Conservation (phyloP, 2,797 vertebrate genomes). For the Manis pentadactyla region DNA sequence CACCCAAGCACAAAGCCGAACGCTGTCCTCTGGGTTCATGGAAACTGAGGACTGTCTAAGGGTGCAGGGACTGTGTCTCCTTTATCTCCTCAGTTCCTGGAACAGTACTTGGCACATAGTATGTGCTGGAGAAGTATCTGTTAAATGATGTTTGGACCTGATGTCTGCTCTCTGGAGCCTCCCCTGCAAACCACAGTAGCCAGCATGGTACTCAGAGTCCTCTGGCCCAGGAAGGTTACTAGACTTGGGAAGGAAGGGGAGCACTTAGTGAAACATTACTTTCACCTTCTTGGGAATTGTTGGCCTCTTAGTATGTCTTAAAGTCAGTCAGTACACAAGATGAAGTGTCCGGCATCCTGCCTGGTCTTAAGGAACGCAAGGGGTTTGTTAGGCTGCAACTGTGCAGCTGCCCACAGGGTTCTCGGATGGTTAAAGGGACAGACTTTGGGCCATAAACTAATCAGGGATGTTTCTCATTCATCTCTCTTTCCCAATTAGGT, state of each 20-base stretch:
- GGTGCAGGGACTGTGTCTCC: not conserved
- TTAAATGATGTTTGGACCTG: not conserved
- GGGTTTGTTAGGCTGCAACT: not conserved
- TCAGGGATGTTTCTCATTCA: not conserved
- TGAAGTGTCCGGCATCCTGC: not conserved
- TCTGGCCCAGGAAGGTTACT: not conserved
- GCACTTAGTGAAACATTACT: not conserved
- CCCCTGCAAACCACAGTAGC: not conserved
- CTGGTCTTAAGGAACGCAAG: not conserved
- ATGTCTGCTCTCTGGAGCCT: not conserved
- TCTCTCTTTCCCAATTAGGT: not conserved
- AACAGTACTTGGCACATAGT: not conserved
- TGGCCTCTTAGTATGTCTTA: not conserved
- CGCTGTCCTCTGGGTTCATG: not conserved
- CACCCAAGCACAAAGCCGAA: not conserved
- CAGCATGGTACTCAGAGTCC: not conserved
- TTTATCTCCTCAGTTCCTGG: not conserved
- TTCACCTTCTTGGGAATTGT: not conserved
- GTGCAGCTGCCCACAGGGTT: not conserved
- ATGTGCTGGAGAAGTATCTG: not conserved
- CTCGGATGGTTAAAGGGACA: not conserved
- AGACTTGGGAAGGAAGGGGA: not conserved
- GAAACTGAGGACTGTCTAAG: not conserved
- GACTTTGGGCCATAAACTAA: not conserved
- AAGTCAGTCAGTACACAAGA: not conserved